Conservation (phyloP, 2,797 vertebrate species). For the Poeciliopsis turneri region DNA sequence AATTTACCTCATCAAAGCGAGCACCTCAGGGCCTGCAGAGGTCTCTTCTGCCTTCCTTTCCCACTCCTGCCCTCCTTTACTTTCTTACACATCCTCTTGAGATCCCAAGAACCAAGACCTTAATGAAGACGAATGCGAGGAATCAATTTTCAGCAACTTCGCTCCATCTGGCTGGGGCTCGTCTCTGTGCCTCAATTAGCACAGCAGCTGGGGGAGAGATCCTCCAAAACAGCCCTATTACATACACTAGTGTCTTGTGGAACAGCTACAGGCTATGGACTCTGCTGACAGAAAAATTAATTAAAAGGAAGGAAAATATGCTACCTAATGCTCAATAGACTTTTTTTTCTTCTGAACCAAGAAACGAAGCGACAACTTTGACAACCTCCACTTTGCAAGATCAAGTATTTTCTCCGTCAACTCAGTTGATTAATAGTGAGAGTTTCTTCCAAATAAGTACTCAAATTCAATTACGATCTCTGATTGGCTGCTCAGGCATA, state of each 20-base stretch:
- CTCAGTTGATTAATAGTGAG: slow-evolving; percentile 28
- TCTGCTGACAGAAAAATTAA: slow-evolving; percentile 48
- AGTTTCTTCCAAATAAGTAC: slow-evolving; percentile 9
- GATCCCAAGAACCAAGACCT: slow-evolving; percentile 75
- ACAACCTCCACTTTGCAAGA: slow-evolving; percentile 27
- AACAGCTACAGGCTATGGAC: slow-evolving; percentile 59
- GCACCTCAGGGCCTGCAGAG: slow-evolving; percentile 41
- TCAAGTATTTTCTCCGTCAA: slow-evolving; percentile 32
- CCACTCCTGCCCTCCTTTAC: slow-evolving; percentile 23
- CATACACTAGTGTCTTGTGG: slow-evolving; percentile 63
- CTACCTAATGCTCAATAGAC: slow-evolving; percentile 54
- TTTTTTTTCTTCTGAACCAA: slow-evolving; percentile 41
- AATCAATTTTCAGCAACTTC: slow-evolving; percentile 84
- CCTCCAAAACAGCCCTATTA: slow-evolving; percentile 73
- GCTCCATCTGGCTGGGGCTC: slow-evolving; percentile 81
- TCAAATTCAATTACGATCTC: slow-evolving; percentile 2
- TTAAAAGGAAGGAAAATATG: slow-evolving; percentile 51
- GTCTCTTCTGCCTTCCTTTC: slow-evolving; percentile 52
- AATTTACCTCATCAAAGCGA: slow-evolving; percentile 59
- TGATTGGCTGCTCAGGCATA: slow-evolving; percentile 15
- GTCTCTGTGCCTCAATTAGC: slow-evolving; percentile 81
- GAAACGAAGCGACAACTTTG: slow-evolving; percentile 42
- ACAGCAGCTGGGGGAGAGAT: slow-evolving; percentile 80
- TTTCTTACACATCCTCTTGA: slow-evolving; percentile 40
- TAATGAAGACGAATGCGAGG: slow-evolving; percentile 86